Percentiles rank a stretch among this genome's conserved stretches.
Conservation (phyloP, 2,113 vertebrate genomes). For the Amia ocellicauda region DNA sequence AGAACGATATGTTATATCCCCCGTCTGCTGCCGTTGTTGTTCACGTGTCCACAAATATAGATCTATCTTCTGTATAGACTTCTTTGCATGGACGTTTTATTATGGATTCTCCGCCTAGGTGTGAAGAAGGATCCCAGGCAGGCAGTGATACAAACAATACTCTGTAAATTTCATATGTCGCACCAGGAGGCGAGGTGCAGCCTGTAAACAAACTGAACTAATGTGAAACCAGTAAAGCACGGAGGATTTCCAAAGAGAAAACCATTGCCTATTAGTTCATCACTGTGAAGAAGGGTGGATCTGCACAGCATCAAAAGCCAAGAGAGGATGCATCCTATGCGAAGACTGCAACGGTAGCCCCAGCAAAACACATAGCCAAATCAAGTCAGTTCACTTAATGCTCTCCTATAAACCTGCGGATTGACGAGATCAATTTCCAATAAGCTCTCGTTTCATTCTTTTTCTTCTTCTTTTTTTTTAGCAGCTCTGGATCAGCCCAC, state of each 20-base stretch:
- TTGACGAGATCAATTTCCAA: constrained; percentile 63
- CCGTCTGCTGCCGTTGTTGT: constrained; percentile 84
- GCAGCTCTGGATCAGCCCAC: constrained; percentile 61
- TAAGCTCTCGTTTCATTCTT: constrained; percentile 54
- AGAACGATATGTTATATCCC: constrained; percentile 84
- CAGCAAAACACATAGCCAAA: constrained; percentile 63
- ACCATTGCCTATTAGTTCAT: constrained; percentile 87
- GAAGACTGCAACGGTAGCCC: constrained; percentile 82
- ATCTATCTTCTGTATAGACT: constrained; percentile 83
- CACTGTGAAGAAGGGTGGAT: constrained; percentile 88
- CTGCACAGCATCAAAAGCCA: constrained; percentile 88
- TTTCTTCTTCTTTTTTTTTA: constrained; percentile 36
- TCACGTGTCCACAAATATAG: constrained; percentile 82
- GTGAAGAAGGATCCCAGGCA: constrained; percentile 75
- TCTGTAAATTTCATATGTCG: constrained; percentile 72
- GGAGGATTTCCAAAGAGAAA: constrained; percentile 77
- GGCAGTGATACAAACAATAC: constrained; percentile 63
- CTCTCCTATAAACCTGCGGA: constrained; percentile 58
- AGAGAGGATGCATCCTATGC: constrained; percentile 88
- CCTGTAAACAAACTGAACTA: constrained; percentile 74
- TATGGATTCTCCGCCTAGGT: constrained; percentile 75
- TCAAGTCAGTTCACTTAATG: constrained; percentile 68
- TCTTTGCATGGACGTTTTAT: constrained; percentile 75
- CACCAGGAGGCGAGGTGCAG: constrained; percentile 59
- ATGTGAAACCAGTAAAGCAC: constrained; percentile 74